Conservation (phyloP, 1,140 invertebrate genomes). For the Orius insidiosus region DNA sequence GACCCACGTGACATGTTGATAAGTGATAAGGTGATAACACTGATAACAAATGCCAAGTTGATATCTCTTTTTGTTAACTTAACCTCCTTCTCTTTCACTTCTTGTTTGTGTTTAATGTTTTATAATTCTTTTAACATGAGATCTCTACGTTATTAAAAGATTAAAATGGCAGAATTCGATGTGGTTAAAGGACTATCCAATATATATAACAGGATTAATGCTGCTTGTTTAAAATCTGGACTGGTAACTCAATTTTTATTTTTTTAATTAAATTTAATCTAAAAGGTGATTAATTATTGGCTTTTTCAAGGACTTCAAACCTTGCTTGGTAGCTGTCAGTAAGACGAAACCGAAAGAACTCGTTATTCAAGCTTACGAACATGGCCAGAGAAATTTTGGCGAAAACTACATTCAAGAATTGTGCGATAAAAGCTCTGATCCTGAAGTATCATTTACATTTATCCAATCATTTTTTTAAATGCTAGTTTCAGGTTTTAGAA, state of each 20-base stretch:
- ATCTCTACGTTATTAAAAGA: too few relatives aligned
- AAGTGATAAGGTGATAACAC: too few relatives aligned
- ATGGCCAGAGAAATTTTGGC: conserved; percentile 83
- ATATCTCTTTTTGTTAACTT: too few relatives aligned
- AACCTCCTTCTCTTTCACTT: too few relatives aligned
- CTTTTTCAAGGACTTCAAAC: conserved; percentile 34
- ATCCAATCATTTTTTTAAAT: neutral
- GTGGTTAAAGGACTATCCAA: conserved; percentile 9
- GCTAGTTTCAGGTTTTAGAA: conserved; percentile 47
- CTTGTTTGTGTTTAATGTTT: too few relatives aligned
- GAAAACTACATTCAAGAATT: conserved; percentile 97
- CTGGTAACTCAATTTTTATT: conserved; percentile 1
- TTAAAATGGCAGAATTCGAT: too few relatives aligned
- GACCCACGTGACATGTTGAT: too few relatives aligned
- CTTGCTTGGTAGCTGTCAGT: conserved; percentile 73
- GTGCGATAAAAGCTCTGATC: conserved; percentile 56
- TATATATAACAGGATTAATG: conserved; percentile 6
- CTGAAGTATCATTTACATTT: conserved; percentile 26
- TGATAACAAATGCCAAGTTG: too few relatives aligned
- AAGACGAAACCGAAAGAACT: conserved; percentile 75
- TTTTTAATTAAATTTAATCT: neutral
- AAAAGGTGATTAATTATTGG: neutral
- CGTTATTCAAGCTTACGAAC: conserved; percentile 68
- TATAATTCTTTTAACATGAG: too few relatives aligned
- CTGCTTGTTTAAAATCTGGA: conserved; percentile 3